A percentile compares a stretch with the other conserved stretches of the same genome.
Evolutionary conservation across 1,140 invertebrate genomes (phyloP).

Genomic region (Drosophila auraria): DNA sequence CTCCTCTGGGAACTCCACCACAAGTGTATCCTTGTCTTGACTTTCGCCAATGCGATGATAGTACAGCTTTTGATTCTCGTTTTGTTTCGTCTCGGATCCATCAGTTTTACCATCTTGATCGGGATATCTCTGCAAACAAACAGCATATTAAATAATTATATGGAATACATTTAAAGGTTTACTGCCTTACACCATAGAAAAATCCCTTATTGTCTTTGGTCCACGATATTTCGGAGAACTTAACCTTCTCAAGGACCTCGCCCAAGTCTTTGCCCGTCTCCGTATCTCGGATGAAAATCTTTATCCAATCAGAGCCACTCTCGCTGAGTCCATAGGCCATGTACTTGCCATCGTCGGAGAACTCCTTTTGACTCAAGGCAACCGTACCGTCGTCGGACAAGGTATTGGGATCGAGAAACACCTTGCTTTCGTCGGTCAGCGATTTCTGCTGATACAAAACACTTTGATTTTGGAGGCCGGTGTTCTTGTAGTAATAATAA

Average conservation of each 20-base stretch:
- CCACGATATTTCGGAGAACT: conserved; percentile 96
- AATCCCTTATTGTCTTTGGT: conserved; percentile 97
- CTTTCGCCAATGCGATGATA: conserved; percentile 95
- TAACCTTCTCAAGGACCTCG: conserved; percentile 95
- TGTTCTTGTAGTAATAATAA: conserved; percentile 98
- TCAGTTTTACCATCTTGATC: conserved; percentile 92
- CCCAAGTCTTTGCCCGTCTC: conserved; percentile 93
- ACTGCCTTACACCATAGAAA: conserved; percentile 93
- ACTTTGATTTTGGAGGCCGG: conserved; percentile 98
- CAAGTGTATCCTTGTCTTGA: conserved; percentile 95
- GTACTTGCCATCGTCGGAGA: conserved; percentile 95
- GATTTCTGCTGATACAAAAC: conserved; percentile 96
- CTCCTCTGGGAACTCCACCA: conserved; percentile 96
- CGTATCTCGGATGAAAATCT: conserved; percentile 93
- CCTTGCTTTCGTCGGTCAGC: conserved; percentile 91
- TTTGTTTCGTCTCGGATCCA: conserved; percentile 95
- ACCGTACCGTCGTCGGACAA: conserved; percentile 97
- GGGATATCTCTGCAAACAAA: conserved; percentile 86
- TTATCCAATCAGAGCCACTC: conserved; percentile 98
- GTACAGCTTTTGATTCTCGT: conserved; percentile 96
- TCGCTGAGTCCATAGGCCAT: conserved; percentile 96
- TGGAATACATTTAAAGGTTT: background rate
- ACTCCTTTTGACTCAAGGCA: conserved; percentile 91
- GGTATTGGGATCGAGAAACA: conserved; percentile 98
- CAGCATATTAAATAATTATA: background rate